Evolutionary conservation across 1,140 invertebrate species (phyloP), one percentile per base, ranked within the genome.

Genomic region (Pemphigus obesinymphae): DNA sequence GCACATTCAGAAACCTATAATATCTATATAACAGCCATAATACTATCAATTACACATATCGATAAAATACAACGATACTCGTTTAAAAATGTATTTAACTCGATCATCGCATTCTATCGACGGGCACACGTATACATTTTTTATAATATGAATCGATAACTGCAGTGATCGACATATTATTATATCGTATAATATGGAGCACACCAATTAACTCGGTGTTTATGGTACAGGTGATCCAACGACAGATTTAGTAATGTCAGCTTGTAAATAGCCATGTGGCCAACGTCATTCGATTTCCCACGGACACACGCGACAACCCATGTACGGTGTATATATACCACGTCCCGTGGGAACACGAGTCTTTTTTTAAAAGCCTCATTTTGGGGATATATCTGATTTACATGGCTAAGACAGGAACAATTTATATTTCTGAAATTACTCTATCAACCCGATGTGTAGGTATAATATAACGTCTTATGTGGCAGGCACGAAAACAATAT

Each of bases 211-310:
- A 76, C 66, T 55, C 29, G 5, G 26, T 76, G 50, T 76, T 76
- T 58, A 76, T 26, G 8, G 17, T 13, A 76, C 73, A 76, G 73
- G 73, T 76, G 50, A 76, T 58, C 50, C 50, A 75, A 58, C 73
- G 50, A 76, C 17, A 76, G 73, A 76, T 76, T 76, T 76, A 76
- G 73, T 76, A 55, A 76, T 76, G 73, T 55, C 73, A 76, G n/a
- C n/a, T n/a, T n/a, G n/a, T n/a, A n/a, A n/a, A n/a, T n/a, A n/a
- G 73, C 73, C 73, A 76, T 55, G 50, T 76, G 73, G 73, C 50
- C n/a, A 76, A 76, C 31, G 50, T 76, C 73, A 40, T 37, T 37
- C 5, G 7, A 76, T 55, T 76, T 76, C 73, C 73, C 73, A 76
- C 73, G 73, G 26, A 53, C 50, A 76, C 50, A 76, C 73, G 73